Conservation (phyloP, 2,888 invertebrate species). For the Acleris sparsana region DNA sequence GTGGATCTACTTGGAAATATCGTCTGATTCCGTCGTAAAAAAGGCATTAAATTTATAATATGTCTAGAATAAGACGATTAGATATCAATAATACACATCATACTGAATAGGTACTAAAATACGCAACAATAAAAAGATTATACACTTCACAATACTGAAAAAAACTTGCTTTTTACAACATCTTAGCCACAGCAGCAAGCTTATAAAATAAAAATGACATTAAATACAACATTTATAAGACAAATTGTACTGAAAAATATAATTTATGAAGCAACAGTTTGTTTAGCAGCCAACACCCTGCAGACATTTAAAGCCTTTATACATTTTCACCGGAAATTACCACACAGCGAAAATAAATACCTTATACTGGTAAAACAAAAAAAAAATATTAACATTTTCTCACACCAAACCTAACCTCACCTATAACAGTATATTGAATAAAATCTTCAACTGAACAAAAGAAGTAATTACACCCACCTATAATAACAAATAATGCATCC, state of each 20-base stretch:
- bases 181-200: conserved; percentile 70
- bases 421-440: too few species aligned
- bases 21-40: conserved; percentile 45
- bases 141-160: conserved; percentile 49
- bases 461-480: neutral
- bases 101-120: conserved; percentile 41
- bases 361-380: neutral
- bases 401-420: neutral
- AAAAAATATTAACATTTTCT: too few species aligned
- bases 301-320: conserved; percentile 77
- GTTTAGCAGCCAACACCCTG: conserved; percentile 80
- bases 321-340: conserved; percentile 60
- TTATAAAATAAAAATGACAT: conserved; percentile 57
- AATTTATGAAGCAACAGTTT: conserved; percentile 49
- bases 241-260: conserved; percentile 31
- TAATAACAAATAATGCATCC: neutral
- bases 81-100: conserved; percentile 45
- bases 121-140: conserved; percentile 41
- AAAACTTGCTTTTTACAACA: conserved; percentile 50
- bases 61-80: conserved; percentile 50
- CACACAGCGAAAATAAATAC: conserved; percentile 67
- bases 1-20: conserved; percentile 69
- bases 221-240: conserved; percentile 44
- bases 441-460: neutral
- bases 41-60: neutral